Percentiles rank a stretch among this genome's conserved stretches.
Evolutionary conservation across 2,797 vertebrate genomes (phyloP).

Genomic region (Ctenopoma kingsleyae): DNA sequence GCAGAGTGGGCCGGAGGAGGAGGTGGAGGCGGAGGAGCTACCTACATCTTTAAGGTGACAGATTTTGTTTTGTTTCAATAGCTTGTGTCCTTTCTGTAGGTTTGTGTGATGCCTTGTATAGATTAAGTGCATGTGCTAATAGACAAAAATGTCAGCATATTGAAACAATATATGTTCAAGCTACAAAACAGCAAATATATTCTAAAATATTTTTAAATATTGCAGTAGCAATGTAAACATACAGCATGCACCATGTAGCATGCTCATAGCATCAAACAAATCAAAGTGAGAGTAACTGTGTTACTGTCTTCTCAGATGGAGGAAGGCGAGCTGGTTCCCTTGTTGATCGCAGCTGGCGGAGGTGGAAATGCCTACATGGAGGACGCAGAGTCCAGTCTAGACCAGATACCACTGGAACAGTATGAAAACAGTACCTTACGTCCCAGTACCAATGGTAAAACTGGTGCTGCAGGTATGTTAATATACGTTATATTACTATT

Average conservation of each 20-base stretch:
- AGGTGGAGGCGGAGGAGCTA: conserved; percentile 92
- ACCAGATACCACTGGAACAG: conserved; percentile 83
- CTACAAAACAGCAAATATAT: too few species aligned
- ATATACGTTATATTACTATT: neutral
- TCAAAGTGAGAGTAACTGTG: conserved; percentile 1
- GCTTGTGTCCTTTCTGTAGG: neutral
- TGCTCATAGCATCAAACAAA: neutral
- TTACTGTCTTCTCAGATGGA: conserved; percentile 76
- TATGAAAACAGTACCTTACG: conserved; percentile 87
- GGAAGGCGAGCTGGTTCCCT: conserved; percentile 83
- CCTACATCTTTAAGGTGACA: conserved; percentile 89
- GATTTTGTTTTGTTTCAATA: neutral
- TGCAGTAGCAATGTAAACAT: neutral
- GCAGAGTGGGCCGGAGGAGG: conserved; percentile 90
- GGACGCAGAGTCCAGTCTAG: conserved; percentile 80
- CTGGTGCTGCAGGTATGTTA: conserved; percentile 87
- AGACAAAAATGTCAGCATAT: conserved; percentile 29
- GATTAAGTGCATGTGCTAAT: conserved; percentile 19
- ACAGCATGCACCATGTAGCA: neutral
- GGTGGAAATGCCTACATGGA: conserved; percentile 93
- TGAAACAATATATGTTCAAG: conserved; percentile 17
- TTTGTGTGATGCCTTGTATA: neutral
- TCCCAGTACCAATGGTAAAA: conserved; percentile 84
- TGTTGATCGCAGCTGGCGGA: conserved; percentile 92
- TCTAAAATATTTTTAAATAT: too few species aligned